A percentile compares a stretch with the other conserved stretches of the same genome.
Conservation (phyloP, 2,113 vertebrate genomes). For the Motacilla alba region DNA sequence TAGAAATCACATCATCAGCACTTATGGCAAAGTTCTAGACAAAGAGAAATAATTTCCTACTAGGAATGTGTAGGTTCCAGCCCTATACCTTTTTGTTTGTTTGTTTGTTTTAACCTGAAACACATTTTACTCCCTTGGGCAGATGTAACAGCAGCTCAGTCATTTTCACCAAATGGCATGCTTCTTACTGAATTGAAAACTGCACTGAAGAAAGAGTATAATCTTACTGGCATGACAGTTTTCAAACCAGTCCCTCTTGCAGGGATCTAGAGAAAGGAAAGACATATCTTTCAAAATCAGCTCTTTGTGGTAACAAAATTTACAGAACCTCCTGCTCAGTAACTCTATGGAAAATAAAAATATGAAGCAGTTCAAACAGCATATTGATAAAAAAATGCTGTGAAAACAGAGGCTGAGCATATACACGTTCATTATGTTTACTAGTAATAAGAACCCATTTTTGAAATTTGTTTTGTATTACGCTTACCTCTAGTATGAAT, state of each 20-base stretch:
- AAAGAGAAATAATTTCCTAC: not conserved
- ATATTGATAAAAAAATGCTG: not conserved
- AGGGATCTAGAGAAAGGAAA: not conserved
- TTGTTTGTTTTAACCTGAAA: not conserved
- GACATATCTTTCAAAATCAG: not conserved
- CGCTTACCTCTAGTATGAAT: not conserved
- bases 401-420: not conserved
- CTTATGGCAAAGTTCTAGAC: not conserved
- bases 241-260: not conserved
- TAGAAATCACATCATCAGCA: not conserved
- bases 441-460: not conserved
- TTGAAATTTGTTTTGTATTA: not conserved
- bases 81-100: not conserved
- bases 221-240: not conserved
- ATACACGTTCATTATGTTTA: not conserved
- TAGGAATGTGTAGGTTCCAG: not conserved
- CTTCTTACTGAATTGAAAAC: conserved; percentile 1
- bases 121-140: not conserved
- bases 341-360: not conserved
- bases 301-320: not conserved
- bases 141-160: conserved; percentile 1
- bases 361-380: not conserved
- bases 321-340: not conserved
- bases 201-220: not conserved
- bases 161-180: conserved; percentile 15